Conservation (phyloP, 2,113 vertebrate species). For the Takifugu bimaculatus region DNA sequence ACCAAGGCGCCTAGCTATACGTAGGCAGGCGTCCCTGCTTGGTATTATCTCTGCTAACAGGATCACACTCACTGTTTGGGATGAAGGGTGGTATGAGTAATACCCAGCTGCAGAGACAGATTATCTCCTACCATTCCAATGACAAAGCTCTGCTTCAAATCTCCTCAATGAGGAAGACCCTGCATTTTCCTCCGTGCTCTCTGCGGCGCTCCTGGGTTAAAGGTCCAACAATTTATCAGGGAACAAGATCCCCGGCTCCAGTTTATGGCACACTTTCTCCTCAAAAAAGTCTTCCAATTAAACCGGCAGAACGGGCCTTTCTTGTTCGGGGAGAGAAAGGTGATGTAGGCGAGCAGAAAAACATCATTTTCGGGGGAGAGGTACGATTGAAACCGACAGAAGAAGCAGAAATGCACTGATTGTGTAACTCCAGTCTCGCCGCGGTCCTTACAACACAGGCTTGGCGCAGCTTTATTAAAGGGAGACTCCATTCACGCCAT, state of each 20-base stretch:
- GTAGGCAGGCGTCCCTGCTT: slow-evolving; percentile 21
- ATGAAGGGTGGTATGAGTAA: slow-evolving; percentile 52
- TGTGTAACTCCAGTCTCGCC: neutral
- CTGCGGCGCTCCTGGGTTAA: slow-evolving; percentile 30
- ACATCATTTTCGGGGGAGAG: neutral
- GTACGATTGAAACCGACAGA: neutral
- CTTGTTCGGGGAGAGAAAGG: slow-evolving; percentile 18
- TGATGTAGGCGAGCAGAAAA: neutral
- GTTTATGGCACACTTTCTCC: slow-evolving; percentile 26
- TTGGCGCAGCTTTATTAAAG: neutral
- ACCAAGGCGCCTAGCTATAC: slow-evolving; percentile 23
- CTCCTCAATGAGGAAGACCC: slow-evolving; percentile 36
- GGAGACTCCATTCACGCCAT: neutral
- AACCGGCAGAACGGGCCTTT: slow-evolving; percentile 25
- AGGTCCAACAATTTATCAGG: slow-evolving; percentile 44
- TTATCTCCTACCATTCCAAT: slow-evolving; percentile 40
- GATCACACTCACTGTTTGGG: slow-evolving; percentile 51
- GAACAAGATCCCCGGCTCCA: slow-evolving; percentile 37
- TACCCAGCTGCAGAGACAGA: slow-evolving; percentile 45
- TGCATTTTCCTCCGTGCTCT: slow-evolving; percentile 29
- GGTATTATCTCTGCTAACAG: slow-evolving; percentile 56
- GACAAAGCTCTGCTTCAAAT: slow-evolving; percentile 48
- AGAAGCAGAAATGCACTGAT: neutral
- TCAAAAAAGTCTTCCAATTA: slow-evolving; percentile 30
- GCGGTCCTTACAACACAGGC: neutral